Conservation (phyloP, 2,888 invertebrate genomes). For the Malthinus seriepunctatus region DNA sequence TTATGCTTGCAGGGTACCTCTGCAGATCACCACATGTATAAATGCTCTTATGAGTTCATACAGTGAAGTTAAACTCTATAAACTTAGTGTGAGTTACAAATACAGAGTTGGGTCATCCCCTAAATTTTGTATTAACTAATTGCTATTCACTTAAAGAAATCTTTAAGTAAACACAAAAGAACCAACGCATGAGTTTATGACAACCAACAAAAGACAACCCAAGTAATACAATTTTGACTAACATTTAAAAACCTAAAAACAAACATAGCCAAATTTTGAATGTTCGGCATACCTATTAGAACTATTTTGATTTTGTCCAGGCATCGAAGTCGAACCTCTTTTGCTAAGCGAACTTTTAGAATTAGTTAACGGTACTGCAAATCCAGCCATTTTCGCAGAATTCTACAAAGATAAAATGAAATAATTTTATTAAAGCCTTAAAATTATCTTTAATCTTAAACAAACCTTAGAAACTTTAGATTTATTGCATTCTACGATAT, state of each 20-base stretch:
- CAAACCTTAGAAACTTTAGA: slow-evolving; percentile 67
- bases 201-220: slow-evolving; percentile 15
- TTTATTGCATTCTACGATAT: slow-evolving; percentile 81
- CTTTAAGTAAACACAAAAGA: slow-evolving; percentile 10
- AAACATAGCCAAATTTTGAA: slow-evolving; percentile 15
- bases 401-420: slow-evolving; percentile 43
- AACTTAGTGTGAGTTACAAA: too few species aligned
- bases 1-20: too few species aligned
- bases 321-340: slow-evolving; percentile 49
- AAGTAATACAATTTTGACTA: slow-evolving; percentile 14
- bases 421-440: slow-evolving; percentile 10
- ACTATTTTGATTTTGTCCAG: slow-evolving; percentile 46
- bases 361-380: slow-evolving; percentile 49
- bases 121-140: too few species aligned
- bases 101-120: too few species aligned
- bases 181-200: slow-evolving; percentile 6
- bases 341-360: slow-evolving; percentile 51
- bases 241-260: slow-evolving; percentile 4
- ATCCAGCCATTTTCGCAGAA: slow-evolving; percentile 50
- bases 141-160: too few species aligned
- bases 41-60: too few species aligned
- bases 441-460: slow-evolving; percentile 8
- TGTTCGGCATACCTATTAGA: slow-evolving; percentile 46
- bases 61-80: too few species aligned
- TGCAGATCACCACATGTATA: too few species aligned